Conservation (phyloP, 2,797 vertebrate species). For the Scleropages formosus region DNA sequence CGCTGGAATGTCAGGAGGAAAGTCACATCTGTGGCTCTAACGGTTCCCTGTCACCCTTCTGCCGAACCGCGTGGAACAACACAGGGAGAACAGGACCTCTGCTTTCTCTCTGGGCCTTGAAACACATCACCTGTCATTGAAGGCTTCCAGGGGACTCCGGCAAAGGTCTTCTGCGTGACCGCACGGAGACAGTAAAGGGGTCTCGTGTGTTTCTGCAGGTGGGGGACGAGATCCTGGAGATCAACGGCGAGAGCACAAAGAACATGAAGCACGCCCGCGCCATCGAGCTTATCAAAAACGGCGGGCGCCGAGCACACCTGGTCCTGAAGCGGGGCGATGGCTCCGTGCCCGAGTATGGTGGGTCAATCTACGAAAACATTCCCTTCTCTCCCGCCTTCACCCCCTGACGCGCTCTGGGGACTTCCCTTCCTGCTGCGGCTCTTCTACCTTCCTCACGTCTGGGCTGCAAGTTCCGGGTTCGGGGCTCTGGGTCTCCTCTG, state of each 20-base stretch:
- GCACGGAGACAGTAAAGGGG: not conserved
- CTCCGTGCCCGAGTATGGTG: conserved; percentile 99
- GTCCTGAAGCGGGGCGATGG: conserved; percentile 97
- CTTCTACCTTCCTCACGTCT: conserved; percentile 77
- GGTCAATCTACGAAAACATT: conserved; percentile 99
- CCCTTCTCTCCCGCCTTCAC: conserved; percentile 98
- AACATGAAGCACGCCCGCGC: conserved; percentile 98
- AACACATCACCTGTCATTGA: too few relatives aligned
- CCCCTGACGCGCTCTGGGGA: conserved; percentile 84
- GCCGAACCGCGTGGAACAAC: too few relatives aligned
- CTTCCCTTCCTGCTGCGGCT: conserved; percentile 72
- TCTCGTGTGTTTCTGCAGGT: conserved; percentile 66
- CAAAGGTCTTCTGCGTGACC: not conserved
- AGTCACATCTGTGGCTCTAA: conserved; percentile 52
- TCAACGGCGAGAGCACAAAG: conserved; percentile 97
- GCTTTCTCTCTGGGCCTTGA: not conserved
- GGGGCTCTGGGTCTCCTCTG: conserved; percentile 48
- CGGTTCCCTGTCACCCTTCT: conserved; percentile 64
- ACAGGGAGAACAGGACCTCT: conserved; percentile 43
- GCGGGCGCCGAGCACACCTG: conserved; percentile 88
- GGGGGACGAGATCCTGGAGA: conserved; percentile 97
- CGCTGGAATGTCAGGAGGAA: conserved; percentile 54
- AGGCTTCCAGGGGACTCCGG: not conserved
- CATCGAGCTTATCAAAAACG: conserved; percentile 98
- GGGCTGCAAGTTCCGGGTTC: too few relatives aligned